Base-by-base conservation (phyloP, 2,113 vertebrate genomes). In the Saccopteryx bilineata region DNA sequence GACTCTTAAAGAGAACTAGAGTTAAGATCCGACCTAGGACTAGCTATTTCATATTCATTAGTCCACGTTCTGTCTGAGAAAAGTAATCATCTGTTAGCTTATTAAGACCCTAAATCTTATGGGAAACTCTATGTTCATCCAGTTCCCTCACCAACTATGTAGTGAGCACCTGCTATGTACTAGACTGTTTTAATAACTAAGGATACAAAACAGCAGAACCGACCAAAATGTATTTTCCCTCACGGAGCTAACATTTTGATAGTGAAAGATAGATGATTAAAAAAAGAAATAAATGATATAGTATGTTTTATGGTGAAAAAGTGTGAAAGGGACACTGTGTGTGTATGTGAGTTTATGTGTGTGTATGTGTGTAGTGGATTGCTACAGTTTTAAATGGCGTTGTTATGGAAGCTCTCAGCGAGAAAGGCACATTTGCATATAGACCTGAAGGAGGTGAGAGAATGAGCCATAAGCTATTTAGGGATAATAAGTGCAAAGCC, bases 221-320 rank as follows among this genome's bases (percentile, higher is more conserved):
- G 31, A 84, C 7, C 19, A 81, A 33, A 33, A 52, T 74, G 14
- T 74, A 74, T 84, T 93, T 94, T 92, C 39, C 50, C 11, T 95
- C 18, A 60, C 76, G n/a, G 66, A 56, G 48, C 19, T 95, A 87
- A 24, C n/a, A 68, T 76, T 95, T 68, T 92, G n/a, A 58, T 76
- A 72, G 50, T 54, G 39, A 65, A 96, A 90, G 69, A 90, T 2
- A 87, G 63, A 88, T 3, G 71, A 65, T 71, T 60, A 63, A 65
- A 75, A 58, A 93, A 88, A 68, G 19, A 39, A 23, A 18, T 14
- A 75, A 71, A 52, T 81, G 9, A 39, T 86, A 14, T 24, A 46
- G 17, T 72, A 58, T 39, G 26, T 78, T 69, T 93, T 82, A 76
- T 52, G 48, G 33, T 58, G 39, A 75, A 88, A 89, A 79, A 50